Evolutionary conservation across 2,888 invertebrate species (phyloP), one percentile per base, ranked within the genome.

Genomic region (Caenorhabditis virilis): DNA sequence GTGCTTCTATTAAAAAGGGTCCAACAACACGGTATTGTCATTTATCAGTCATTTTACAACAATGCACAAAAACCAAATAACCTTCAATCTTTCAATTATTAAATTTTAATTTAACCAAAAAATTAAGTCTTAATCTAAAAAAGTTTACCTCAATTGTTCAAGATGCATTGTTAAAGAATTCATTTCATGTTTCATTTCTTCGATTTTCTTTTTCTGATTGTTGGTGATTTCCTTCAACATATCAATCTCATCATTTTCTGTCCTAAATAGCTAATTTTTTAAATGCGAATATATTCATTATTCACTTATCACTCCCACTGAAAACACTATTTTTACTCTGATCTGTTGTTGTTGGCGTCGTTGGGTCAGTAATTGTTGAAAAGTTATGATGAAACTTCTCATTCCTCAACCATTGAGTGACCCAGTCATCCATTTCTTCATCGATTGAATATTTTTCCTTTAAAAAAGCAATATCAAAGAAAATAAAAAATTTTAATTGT

Each of bases 141-240:
- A n/a, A n/a, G n/a, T n/a, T n/a, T 16, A 72, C 72, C 66, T 61
- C 47, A 68, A 54, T n/a, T 70, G 48, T 7, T 66, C 72, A 22
- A 72, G 55, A 39, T 74, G 65, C 38, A 61, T 50, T 23, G 65
- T 71, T 42, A 75, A 55, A n/a, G 62, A 55, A 49, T 70, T 62
- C 48, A 72, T 70, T 30, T 74, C 72, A 33, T 56, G 52, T 13
- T 67, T 62, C 55, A 77, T 43, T 43, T 76, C 65, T 30, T 75
- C 66, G 36, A 73, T 69, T 33, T 51, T 35, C 50, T 49, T 71
- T 43, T 81, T 81, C 60, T 81, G 81, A 45, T 73, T 68, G 39
- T 78, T 79, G 33, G 71, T 76, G 15, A 80, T 66, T 23, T 66
- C 61, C 11, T 77, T 43, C 25, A 81, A 59, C 30, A 70, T 57